A percentile compares a stretch with the other conserved stretches of the same genome.
These are phyloP conservation scores for Odocoileus hemionus DNA, from an alignment of 2,113 vertebrate species.

Conservation along the genomic window DNA sequence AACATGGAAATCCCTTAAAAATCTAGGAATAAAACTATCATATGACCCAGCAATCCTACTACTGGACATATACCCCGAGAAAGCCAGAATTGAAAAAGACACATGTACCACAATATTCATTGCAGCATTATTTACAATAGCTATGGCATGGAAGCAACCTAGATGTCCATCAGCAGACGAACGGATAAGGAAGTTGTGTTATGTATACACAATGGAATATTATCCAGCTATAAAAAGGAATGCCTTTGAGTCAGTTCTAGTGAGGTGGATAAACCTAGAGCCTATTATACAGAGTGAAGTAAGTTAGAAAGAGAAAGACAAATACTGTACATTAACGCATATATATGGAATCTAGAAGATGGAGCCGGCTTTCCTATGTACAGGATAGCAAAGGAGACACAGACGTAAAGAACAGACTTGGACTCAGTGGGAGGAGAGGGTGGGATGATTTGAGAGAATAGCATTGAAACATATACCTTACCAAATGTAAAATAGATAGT, in stretches of 20 bases:
- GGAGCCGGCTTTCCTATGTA: not conserved
- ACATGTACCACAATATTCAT: not conserved
- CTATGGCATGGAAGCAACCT: not conserved
- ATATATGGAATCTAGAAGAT: not conserved
- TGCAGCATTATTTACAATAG: not conserved
- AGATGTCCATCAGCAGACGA: not conserved
- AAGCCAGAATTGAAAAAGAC: not conserved
- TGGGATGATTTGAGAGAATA: not conserved
- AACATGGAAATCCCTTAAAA: not conserved
- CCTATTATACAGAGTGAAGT: not conserved
- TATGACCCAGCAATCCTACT: not conserved
- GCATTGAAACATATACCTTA: not conserved
- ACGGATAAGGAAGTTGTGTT: not conserved
- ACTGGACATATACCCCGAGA: not conserved
- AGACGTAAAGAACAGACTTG: not conserved
- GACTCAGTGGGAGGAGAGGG: not conserved
- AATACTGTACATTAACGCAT: not conserved
- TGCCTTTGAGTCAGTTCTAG: not conserved
- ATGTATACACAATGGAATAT: not conserved
- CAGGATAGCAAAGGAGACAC: not conserved
- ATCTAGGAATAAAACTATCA: not conserved
- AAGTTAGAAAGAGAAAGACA: not conserved
- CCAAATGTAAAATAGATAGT: not conserved
- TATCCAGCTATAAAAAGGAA: not conserved
- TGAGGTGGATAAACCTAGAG: not conserved